phyloP scores from a whole-genome alignment of 2,888 invertebrate genomes.

The Drosophila percnosoma region DNA sequence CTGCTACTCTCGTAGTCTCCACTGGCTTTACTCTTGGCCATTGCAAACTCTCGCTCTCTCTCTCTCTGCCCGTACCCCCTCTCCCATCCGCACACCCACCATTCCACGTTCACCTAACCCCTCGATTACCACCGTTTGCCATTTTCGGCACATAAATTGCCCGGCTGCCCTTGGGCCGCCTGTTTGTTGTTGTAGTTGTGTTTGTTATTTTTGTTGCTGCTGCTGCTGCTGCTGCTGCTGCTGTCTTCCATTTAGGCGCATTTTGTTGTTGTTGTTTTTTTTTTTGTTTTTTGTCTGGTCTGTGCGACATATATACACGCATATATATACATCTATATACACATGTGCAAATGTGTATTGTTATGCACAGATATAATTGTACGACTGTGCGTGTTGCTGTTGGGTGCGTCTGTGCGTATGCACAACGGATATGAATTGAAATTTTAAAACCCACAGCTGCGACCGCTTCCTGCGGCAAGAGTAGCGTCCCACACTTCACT shows the following conservation, averaged over 20 bases:
- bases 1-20: conserved; percentile 2
- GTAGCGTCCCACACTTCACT: conserved; percentile 70
- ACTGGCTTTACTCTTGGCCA: conserved; percentile 17
- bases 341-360: conserved; percentile 25
- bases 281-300: conserved; percentile 42
- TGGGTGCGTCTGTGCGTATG: conserved; percentile 60
- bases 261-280: conserved; percentile 44
- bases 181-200: conserved; percentile 42
- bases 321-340: not conserved
- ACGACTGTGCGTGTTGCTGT: conserved; percentile 20
- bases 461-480: conserved; percentile 81
- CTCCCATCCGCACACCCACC: not conserved
- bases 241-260: conserved; percentile 76
- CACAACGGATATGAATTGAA: conserved; percentile 81
- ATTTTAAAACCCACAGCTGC: conserved; percentile 82
- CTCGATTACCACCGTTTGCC: conserved; percentile 46
- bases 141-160: conserved; percentile 75
- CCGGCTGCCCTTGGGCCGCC: conserved; percentile 47
- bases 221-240: conserved; percentile 35
- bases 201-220: conserved; percentile 28
- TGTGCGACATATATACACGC: conserved; percentile 7
- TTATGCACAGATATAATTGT: conserved; percentile 37
- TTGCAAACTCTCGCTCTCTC: not conserved
- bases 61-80: not conserved
- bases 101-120: not conserved